A percentile compares a stretch with the other conserved stretches of the same genome.
These are phyloP conservation scores for Hemichromis elongatus DNA, from an alignment of 2,113 vertebrate genomes.

Conservation along the genomic window DNA sequence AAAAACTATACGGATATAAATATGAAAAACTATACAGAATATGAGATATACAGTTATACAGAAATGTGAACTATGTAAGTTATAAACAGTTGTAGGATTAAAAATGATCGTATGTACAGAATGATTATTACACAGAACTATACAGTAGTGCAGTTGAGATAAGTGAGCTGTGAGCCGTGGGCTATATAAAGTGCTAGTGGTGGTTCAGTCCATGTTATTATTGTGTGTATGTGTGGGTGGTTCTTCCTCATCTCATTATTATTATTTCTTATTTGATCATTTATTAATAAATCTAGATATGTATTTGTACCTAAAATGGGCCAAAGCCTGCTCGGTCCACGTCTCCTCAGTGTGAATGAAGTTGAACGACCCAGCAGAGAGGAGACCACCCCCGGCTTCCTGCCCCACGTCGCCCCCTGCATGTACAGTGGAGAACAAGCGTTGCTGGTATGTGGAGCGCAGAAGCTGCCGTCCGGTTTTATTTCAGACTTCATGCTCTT, in stretches of 20 bases:
- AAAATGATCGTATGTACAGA: too few species aligned
- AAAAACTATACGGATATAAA: too few species aligned
- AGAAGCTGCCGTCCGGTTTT: background rate
- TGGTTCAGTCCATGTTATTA: too few species aligned
- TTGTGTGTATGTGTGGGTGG: too few species aligned
- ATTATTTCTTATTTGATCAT: background rate
- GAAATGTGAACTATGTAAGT: too few species aligned
- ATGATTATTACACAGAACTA: too few species aligned
- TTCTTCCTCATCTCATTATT: background rate
- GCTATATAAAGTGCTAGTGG: too few species aligned
- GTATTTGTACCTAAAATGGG: background rate
- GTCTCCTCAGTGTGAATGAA: background rate
- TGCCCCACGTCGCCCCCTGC: background rate
- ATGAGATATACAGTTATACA: too few species aligned
- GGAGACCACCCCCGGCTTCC: background rate
- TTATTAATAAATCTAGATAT: background rate
- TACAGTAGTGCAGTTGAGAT: too few species aligned
- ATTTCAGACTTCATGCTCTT: background rate
- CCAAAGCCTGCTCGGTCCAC: background rate
- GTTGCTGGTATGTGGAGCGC: background rate
- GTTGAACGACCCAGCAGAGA: background rate
- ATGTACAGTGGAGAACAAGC: background rate
- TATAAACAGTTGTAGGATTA: too few species aligned
- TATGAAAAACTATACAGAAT: too few species aligned
- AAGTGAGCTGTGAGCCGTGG: too few species aligned